Percentiles rank a stretch among this genome's conserved stretches.
Conservation (phyloP, 1,140 invertebrate species). For the Drosophila albomicans region DNA sequence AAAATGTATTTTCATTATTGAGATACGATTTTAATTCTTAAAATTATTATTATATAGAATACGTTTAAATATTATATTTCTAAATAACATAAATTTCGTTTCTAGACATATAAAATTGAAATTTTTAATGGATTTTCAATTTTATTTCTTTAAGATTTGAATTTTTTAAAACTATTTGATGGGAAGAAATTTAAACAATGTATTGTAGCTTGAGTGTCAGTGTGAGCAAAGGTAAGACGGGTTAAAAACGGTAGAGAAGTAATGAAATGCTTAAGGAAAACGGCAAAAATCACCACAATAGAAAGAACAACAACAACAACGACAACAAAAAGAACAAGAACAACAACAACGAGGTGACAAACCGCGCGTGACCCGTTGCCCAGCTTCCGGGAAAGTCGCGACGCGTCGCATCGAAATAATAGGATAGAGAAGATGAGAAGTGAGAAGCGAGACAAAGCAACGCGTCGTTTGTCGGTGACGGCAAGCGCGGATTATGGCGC, state of each 20-base stretch:
- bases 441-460: neutral
- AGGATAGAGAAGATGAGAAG: no score
- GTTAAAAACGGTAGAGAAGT: conserved; percentile 5
- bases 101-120: no score
- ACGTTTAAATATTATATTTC: no score
- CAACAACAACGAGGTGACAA: conserved; percentile 71
- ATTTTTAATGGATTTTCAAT: no score
- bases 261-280: conserved; percentile 16
- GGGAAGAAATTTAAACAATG: no score
- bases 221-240: conserved; percentile 22
- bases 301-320: conserved; percentile 11
- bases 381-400: conserved; percentile 10
- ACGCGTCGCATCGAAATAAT: neutral
- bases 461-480: conserved; percentile 47
- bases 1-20: no score
- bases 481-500: conserved; percentile 75
- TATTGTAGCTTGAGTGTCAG: no score
- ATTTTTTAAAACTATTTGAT: no score
- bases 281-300: conserved; percentile 7
- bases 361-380: conserved; percentile 65
- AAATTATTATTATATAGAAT: no score
- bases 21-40: no score
- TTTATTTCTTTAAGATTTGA: no score
- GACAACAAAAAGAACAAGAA: conserved; percentile 25
- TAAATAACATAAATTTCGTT: no score